These are phyloP conservation scores for Cephus sareptanus DNA, from an alignment of 2,888 invertebrate species.

Conservation along the genomic window DNA sequence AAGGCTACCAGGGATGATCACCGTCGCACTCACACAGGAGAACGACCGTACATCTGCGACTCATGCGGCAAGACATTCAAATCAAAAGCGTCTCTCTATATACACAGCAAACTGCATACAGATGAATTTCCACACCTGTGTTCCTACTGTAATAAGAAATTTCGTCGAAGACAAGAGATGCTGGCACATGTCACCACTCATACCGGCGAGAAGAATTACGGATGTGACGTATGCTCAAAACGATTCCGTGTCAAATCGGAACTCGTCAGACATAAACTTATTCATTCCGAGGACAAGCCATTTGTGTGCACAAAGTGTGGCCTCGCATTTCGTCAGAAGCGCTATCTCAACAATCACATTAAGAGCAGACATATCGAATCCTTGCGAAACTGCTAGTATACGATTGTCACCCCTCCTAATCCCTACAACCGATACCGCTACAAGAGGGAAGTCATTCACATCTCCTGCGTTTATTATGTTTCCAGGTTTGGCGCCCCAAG, in stretches of 20 bases:
- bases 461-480: slow-evolving; percentile 46
- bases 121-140: slow-evolving; percentile 66
- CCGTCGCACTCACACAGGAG: slow-evolving; percentile 59
- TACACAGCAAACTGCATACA: slow-evolving; percentile 67
- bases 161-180: slow-evolving; percentile 69
- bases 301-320: slow-evolving; percentile 67
- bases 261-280: slow-evolving; percentile 69
- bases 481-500: slow-evolving; percentile 41
- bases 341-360: slow-evolving; percentile 69
- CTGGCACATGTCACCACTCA: slow-evolving; percentile 69
- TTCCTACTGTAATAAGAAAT: slow-evolving; percentile 68
- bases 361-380: slow-evolving; percentile 64
- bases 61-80: slow-evolving; percentile 67
- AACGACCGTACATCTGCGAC: slow-evolving; percentile 63
- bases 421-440: slow-evolving; percentile 4
- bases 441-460: slow-evolving; percentile 27
- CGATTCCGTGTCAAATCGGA: slow-evolving; percentile 72
- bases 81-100: slow-evolving; percentile 64
- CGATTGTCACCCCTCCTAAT: slow-evolving; percentile 4
- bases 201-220: slow-evolving; percentile 69
- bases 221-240: slow-evolving; percentile 68
- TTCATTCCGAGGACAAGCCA: slow-evolving; percentile 69
- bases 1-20: slow-evolving; percentile 63
- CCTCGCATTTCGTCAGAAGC: slow-evolving; percentile 68
- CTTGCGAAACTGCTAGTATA: slow-evolving; percentile 32